phyloP scores from a whole-genome alignment of 2,888 invertebrate species.

The Vannuccia rotundouncinata region DNA sequence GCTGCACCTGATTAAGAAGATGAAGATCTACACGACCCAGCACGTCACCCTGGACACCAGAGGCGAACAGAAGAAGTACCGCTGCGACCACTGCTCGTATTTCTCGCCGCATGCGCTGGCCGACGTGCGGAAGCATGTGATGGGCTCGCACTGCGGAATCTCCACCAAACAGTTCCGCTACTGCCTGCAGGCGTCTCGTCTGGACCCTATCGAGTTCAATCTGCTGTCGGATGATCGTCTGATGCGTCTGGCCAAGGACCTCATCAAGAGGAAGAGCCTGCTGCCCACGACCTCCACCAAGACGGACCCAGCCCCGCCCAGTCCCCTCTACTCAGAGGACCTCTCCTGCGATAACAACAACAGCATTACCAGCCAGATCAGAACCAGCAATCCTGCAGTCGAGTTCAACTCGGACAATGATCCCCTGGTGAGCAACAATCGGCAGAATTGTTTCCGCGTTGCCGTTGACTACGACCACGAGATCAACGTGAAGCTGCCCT shows the following conservation, averaged over 20 bases:
- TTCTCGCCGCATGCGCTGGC: conserved; percentile 33
- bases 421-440: background rate
- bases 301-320: background rate
- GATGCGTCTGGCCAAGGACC: conserved; percentile 28
- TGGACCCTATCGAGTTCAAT: conserved; percentile 15
- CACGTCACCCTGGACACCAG: conserved; percentile 25
- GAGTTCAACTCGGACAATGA: background rate
- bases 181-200: conserved; percentile 34
- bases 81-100: conserved; percentile 30
- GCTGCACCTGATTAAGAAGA: conserved; percentile 28
- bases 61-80: conserved; percentile 25
- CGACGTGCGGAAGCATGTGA: conserved; percentile 37
- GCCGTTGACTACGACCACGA: background rate
- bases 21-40: conserved; percentile 33
- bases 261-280: background rate
- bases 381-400: background rate
- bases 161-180: conserved; percentile 30
- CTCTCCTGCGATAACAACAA: background rate
- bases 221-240: conserved; percentile 28
- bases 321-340: background rate
- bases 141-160: conserved; percentile 37
- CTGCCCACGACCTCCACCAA: background rate
- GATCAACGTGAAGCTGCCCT: conserved; percentile 22
- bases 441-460: background rate
- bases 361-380: background rate